phyloP scores from a whole-genome alignment of 2,797 vertebrate genomes.

The Xenops minutus region DNA sequence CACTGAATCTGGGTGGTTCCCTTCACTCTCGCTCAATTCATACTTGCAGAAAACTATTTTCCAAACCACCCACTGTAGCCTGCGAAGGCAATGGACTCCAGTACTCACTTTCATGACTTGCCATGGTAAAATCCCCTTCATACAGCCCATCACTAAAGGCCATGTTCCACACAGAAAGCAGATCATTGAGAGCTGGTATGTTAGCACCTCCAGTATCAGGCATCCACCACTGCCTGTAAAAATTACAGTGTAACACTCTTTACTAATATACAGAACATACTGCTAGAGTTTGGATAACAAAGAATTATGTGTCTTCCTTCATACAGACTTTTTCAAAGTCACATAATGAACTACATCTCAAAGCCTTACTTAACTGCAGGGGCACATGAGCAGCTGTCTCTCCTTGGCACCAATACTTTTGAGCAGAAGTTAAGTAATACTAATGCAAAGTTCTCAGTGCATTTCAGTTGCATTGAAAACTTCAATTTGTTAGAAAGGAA shows the following conservation, averaged over 20 bases:
- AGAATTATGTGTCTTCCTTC: not conserved
- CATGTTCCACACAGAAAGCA: conserved; percentile 98
- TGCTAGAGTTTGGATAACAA: not conserved
- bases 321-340: not conserved
- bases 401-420: not conserved
- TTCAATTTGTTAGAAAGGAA: not conserved
- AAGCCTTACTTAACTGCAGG: not conserved
- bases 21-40: not conserved
- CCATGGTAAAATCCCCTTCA: conserved; percentile 94
- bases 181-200: conserved; percentile 93
- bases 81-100: not conserved
- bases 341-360: not conserved
- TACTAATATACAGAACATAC: not conserved
- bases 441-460: not conserved
- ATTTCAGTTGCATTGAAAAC: not conserved
- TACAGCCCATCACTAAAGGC: conserved; percentile 96
- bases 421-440: not conserved
- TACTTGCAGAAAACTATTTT: not conserved
- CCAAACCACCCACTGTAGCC: not conserved
- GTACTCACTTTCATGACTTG: conserved; percentile 94
- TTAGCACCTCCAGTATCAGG: conserved; percentile 98
- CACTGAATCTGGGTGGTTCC: not conserved
- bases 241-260: not conserved
- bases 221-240: conserved; percentile 97
- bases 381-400: not conserved